Evolutionary conservation across 2,888 invertebrate genomes (phyloP), one percentile per base, ranked within the genome.

Genomic region (Hypolimnas misippus): DNA sequence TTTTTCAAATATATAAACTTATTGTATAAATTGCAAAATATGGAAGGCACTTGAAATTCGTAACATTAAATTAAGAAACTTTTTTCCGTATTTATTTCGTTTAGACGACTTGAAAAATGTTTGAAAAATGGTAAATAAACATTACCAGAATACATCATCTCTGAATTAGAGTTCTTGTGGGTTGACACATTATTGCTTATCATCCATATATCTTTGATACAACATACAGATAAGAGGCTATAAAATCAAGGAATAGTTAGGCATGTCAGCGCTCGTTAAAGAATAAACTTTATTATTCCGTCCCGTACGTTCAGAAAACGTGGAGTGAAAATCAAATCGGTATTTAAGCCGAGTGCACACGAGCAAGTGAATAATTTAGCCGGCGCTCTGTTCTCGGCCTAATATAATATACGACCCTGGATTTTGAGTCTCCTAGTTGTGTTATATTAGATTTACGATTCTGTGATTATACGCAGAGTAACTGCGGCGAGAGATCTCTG

Each of bases 381-480:
- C 74, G 68, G 70, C 64, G 71, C 70, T 73, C 73, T 76, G 75
- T 73, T 70, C 75, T 74, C 71, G 70, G 78, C 80, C 82, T 83
- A 83, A 84, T 82, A 82, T 84, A 84, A 83, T 82, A 81, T 82
- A 83, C 81, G 81, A 73, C 73, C 71, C 76, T 70, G 81, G 84
- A 78, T 81, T 83, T 84, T 84, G 83, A 81, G 79, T 82, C 81
- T 84, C 78, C 77, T 82, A 77, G 78, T 83, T 81, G 81, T 82
- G 78, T 82, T 87, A 83, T 87, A 88, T 87, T 87, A 88, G 87
- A 89, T 89, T 89, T 89, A 88, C 79, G 82, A 80, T 79, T 81
- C 82, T 79, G 83, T 86, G 87, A 88, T 88, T 89, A 83, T 86
- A 75, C 75, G 70, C 72, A 88, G 89, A 79, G 79, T 73, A 83